Evolutionary conservation across 2,888 invertebrate species (phyloP).

Genomic region (Nemotelus pantherinus): DNA sequence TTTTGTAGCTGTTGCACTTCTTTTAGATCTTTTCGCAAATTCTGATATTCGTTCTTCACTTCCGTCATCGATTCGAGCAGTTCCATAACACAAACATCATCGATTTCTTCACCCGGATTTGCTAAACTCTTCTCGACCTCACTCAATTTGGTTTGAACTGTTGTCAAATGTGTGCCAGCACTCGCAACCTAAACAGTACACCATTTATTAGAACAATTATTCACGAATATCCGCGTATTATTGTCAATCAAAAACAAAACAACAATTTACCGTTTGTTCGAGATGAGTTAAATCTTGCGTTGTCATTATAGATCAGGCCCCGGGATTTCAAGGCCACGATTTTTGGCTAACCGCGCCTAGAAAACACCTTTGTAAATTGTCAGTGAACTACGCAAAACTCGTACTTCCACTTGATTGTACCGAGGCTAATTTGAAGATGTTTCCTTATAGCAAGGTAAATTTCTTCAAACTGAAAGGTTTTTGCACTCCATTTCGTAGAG

Average conservation of each 20-base stretch:
- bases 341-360: not conserved
- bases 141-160: conserved; percentile 79
- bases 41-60: conserved; percentile 82
- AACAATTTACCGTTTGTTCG: conserved; percentile 40
- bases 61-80: conserved; percentile 80
- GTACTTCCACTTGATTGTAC: not conserved
- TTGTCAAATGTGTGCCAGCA: conserved; percentile 77
- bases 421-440: conserved; percentile 40
- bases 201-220: conserved; percentile 25
- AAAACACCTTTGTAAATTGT: not conserved
- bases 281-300: conserved; percentile 43
- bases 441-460: conserved; percentile 9
- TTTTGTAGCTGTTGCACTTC: conserved; percentile 84
- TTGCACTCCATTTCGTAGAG: conserved; percentile 31
- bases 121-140: conserved; percentile 70
- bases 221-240: not conserved
- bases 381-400: too few species aligned
- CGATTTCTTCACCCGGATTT: conserved; percentile 58
- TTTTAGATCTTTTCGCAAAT: conserved; percentile 78
- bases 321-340: not conserved
- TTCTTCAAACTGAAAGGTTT: conserved; percentile 33
- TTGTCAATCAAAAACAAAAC: not conserved
- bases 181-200: conserved; percentile 70
- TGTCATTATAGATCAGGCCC: conserved; percentile 23
- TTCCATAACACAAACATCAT: conserved; percentile 76